Evolutionary conservation across 2,113 vertebrate genomes (phyloP).

Genomic region (Hoplias malabaricus): DNA sequence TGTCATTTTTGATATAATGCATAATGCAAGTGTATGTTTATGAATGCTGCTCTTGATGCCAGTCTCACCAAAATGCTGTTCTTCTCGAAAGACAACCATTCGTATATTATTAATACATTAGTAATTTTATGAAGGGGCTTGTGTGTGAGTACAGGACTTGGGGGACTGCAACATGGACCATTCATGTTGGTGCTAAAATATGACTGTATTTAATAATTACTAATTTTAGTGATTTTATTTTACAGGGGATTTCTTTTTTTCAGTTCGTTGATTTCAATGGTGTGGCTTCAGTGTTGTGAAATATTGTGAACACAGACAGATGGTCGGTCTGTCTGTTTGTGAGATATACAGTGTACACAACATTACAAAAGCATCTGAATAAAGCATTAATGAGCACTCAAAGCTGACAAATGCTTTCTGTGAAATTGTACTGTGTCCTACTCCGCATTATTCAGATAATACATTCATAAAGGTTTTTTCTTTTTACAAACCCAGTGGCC

Average conservation of each 20-base stretch:
- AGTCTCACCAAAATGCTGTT: conserved; percentile 12
- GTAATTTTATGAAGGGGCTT: conserved; percentile 14
- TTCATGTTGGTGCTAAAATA: conserved; percentile 59
- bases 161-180: conserved; percentile 48
- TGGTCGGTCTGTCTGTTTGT: conserved; percentile 47
- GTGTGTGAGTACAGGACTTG: conserved; percentile 3
- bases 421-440: not conserved
- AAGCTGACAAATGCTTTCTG: not conserved
- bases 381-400: conserved; percentile 51
- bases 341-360: conserved; percentile 52
- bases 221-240: conserved; percentile 48
- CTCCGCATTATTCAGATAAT: not conserved
- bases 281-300: conserved; percentile 59
- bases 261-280: conserved; percentile 33
- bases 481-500: too few relatives aligned
- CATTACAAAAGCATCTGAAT: conserved; percentile 53
- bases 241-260: not conserved
- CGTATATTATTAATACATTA: conserved; percentile 18
- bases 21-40: conserved; percentile 44
- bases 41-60: conserved; percentile 42
- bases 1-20: conserved; percentile 30
- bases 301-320: conserved; percentile 44
- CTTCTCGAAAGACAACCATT: conserved; percentile 13
- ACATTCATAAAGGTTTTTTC: not conserved
- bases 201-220: conserved; percentile 48